Evolutionary conservation across 2,797 vertebrate species (phyloP).

Genomic region (Propithecus perrieri): DNA sequence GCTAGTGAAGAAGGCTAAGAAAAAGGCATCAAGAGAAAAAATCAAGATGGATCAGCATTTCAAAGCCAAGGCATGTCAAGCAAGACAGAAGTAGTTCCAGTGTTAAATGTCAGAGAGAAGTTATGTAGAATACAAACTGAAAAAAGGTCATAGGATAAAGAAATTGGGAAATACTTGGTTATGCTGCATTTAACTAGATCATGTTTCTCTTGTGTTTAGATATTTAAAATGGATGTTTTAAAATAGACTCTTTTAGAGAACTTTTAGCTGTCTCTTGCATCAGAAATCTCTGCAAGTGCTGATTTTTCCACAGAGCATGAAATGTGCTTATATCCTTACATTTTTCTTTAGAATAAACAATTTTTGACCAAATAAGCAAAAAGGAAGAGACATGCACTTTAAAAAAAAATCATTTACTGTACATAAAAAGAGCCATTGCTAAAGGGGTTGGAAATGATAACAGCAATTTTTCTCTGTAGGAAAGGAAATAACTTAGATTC

Average conservation of each 20-base stretch:
- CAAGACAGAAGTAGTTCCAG: not conserved
- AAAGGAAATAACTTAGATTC: constrained; percentile 85
- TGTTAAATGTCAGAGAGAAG: not conserved
- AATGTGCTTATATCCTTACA: constrained; percentile 72
- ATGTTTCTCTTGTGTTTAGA: not conserved
- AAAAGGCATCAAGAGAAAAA: not conserved
- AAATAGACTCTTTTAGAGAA: constrained; percentile 33
- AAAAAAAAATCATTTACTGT: not conserved
- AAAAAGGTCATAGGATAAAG: not conserved
- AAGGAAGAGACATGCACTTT: constrained; percentile 53
- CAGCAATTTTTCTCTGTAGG: constrained; percentile 81
- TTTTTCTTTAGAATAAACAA: constrained; percentile 71
- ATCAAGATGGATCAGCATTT: not conserved
- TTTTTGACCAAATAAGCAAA: constrained; percentile 69
- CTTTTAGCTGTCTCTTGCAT: not conserved
- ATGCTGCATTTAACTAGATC: not conserved
- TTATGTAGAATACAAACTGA: not conserved
- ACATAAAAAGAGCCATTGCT: constrained; percentile 63
- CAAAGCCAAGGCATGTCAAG: not conserved
- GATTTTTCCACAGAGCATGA: constrained; percentile 2
- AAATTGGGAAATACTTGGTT: not conserved
- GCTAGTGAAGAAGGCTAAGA: not conserved
- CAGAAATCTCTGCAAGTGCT: constrained; percentile 43
- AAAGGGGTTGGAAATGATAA: constrained; percentile 77
- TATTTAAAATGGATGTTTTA: constrained; percentile 1